Base-by-base conservation (phyloP, 2,113 vertebrate species). In the Ovibos moschatus region DNA sequence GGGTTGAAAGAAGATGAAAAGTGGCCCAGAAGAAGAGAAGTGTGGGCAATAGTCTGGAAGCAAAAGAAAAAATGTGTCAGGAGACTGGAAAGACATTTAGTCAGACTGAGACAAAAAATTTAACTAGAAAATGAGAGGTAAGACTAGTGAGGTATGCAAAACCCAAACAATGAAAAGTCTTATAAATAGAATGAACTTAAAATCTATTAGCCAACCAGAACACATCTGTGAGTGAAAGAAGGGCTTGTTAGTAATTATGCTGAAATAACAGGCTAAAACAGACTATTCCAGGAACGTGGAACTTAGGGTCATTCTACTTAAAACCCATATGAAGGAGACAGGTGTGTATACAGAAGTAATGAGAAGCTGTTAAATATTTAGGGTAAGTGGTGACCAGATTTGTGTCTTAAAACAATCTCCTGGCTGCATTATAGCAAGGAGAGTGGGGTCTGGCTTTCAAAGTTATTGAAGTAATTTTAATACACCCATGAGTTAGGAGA, bases 301-400 rank as follows among this genome's bases (percentile, higher is more conserved):
- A 50, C 33, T 81, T 64, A 64, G n/a, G 53, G 79, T 92, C 47
- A 92, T 8, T 47, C 62, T 87, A 36, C 47, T 93, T 93, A 74
- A 28, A 60, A 93, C 33, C 17, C 50, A 53, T 79, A 57, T 33
- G 36, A 79, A 91, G 21, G 78, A 91, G 11, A 62, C 2, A 91
- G 17, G 12, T 60, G 23, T 93, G n/a, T 53, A 88, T 14, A 64
- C 27, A 81, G 71, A 89, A 47, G 3, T 67, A 92, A 76, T 86
- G 58, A 30, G 45, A 85, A 88, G 53, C 36, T 91, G 11, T 85
- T 95, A 71, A 91, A 89, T 95, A 89, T 76, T 93, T 57, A 91
- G 57, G 8, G 8, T 5, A 58, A 93, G 23, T 36, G n/a, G 43
- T 93, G 58, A 43, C 21, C 16, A 91, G 28, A 81, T n/a, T 55